Evolutionary conservation across 2,888 invertebrate genomes (phyloP).

Genomic region (Macrophya alboannulata): DNA sequence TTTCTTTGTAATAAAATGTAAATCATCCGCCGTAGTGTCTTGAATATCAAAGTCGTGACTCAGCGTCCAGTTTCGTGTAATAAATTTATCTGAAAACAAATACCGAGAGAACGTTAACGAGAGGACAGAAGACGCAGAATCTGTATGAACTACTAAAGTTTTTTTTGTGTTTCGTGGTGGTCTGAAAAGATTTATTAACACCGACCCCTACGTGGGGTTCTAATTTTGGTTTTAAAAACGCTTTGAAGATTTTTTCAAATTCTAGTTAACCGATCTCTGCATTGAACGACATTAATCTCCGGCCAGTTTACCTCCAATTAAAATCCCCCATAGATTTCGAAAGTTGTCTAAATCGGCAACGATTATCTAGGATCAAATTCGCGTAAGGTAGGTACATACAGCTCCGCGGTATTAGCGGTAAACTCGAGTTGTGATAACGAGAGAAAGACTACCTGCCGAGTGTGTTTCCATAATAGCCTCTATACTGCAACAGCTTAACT

Average conservation of each 20-base stretch:
- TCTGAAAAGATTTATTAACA: conserved; percentile 4
- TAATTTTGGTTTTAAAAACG: neutral
- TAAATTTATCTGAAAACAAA: conserved; percentile 26
- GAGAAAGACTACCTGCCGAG: neutral
- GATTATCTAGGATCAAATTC: conserved; percentile 34
- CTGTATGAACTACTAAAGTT: neutral
- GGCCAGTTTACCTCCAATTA: conserved; percentile 2
- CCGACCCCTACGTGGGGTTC: neutral
- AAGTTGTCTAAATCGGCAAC: conserved; percentile 5
- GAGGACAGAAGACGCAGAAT: neutral
- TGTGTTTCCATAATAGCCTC: neutral
- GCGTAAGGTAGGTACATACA: neutral
- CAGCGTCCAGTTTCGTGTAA: conserved; percentile 41
- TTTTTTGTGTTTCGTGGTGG: neutral
- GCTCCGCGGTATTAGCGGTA: neutral
- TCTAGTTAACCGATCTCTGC: neutral
- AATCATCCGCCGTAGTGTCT: conserved; percentile 19
- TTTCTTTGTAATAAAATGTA: conserved; percentile 29
- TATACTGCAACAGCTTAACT: neutral
- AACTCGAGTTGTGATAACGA: conserved; percentile 7
- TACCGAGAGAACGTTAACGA: neutral
- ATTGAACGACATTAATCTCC: neutral
- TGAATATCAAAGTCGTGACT: conserved; percentile 37
- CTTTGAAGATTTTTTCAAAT: neutral
- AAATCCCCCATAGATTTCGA: neutral